Conservation (phyloP, 1,140 invertebrate species). For the Papilio polyxenes region DNA sequence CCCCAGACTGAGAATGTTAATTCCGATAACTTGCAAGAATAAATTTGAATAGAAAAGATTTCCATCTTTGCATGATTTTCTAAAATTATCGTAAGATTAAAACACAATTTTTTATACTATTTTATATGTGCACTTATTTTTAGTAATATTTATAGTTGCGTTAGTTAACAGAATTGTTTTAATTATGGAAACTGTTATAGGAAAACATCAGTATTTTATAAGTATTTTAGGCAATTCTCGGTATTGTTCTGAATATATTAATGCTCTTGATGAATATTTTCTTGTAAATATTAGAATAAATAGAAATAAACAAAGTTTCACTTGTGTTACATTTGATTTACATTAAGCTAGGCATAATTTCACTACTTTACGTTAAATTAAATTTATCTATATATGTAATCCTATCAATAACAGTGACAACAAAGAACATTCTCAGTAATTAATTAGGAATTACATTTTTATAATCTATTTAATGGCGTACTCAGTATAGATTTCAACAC, state of each 20-base stretch:
- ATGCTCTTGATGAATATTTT: neutral
- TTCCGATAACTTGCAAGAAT: neutral
- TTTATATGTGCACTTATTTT: too few species aligned
- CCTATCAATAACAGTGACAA: constrained; percentile 12
- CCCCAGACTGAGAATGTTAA: constrained; percentile 9
- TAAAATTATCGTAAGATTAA: too few species aligned
- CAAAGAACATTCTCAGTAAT: constrained; percentile 6
- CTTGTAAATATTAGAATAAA: neutral
- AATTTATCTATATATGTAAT: neutral
- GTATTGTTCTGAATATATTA: neutral
- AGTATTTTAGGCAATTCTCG: neutral
- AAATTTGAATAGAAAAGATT: neutral
- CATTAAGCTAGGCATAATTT: neutral
- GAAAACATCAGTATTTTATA: neutral
- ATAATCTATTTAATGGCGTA: too few species aligned
- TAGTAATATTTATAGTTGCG: too few species aligned
- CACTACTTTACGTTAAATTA: neutral
- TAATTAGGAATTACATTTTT: constrained; percentile 13
- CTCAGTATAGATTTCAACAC: too few species aligned
- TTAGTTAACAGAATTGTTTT: too few species aligned
- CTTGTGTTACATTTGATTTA: neutral
- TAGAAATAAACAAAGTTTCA: neutral
- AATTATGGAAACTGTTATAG: too few species aligned
- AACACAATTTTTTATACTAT: too few species aligned
- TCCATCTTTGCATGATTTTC: too few species aligned